Evolutionary conservation across 2,113 vertebrate genomes (phyloP), one percentile per base, ranked within the genome.

Genomic region (Columba livia): DNA sequence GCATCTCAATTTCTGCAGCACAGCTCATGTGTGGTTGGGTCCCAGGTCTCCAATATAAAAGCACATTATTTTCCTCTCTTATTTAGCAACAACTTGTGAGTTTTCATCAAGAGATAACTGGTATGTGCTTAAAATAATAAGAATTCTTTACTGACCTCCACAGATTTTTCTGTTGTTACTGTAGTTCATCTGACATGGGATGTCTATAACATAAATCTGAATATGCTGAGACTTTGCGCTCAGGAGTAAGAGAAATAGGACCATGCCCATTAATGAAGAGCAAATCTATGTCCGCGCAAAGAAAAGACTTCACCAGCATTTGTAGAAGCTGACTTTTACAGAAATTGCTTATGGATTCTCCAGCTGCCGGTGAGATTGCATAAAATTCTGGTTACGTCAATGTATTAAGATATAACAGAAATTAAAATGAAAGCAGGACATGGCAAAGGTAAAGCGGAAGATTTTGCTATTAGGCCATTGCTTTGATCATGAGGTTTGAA

Each of bases 401-500:
- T 48, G 80, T 79, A 95, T 97, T 97, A 97, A 92, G 79, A 94
- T 89, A 96, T 19, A 96, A 75, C 24, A 96, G 81, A 97, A 97
- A 96, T 97, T 96, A 97, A 97, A 97, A 97, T 94, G 93, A 96
- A 96, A 97, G 89, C 70, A 85, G 94, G 66, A 95, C 61, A 73
- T 36, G 50, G 95, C 60, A 95, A 97, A 98, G 75, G 97, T 94
- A 97, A 97, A 95, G 79, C 85, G 84, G 96, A 97, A 97, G 88
- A 96, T 94, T 97, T 98, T 95, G 62, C 94, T 97, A 96, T 96
- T 97, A 97, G 93, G 61, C 85, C 60, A 85, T 53, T 96, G 81
- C 97, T 98, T 97, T 98, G 96, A 97, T 97, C 97, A 85, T 96
- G 92, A 96, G 94, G 93, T 96, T 97, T 97, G 96, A 96, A 96